A percentile compares a stretch with the other conserved stretches of the same genome.
These are phyloP conservation scores for Delia radicum DNA, from an alignment of 1,140 invertebrate genomes.

Conservation along the genomic window DNA sequence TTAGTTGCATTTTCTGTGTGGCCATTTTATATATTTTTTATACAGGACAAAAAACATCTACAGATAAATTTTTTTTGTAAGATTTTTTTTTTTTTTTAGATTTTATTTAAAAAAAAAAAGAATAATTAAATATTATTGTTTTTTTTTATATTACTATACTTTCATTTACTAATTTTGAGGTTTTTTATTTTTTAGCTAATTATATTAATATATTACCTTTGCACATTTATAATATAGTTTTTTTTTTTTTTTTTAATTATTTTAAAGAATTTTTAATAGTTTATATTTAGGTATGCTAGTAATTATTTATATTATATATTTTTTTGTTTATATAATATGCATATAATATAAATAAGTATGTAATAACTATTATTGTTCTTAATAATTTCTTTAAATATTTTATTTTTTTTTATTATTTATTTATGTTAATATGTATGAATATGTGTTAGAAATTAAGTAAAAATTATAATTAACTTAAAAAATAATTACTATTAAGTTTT, in stretches of 20 bases:
- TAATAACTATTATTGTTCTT: constrained; percentile 57
- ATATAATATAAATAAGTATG: constrained; percentile 51
- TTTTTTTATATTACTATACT: constrained; percentile 29
- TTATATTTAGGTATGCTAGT: constrained; percentile 27
- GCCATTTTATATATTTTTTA: neutral
- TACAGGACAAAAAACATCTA: constrained; percentile 16
- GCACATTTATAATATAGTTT: constrained; percentile 13
- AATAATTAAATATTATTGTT: constrained; percentile 35
- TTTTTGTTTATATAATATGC: constrained; percentile 16
- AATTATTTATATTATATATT: constrained; percentile 11
- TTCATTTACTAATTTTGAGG: constrained; percentile 11
- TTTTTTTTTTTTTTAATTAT: constrained; percentile 36
- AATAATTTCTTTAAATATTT: constrained; percentile 44
- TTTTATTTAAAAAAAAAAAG: constrained; percentile 8
- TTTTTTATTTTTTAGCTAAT: neutral
- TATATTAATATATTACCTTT: constrained; percentile 7
- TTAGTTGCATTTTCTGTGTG: constrained; percentile 1
- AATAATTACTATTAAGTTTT: neutral
- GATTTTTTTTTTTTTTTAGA: constrained; percentile 4
- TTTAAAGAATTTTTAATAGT: constrained; percentile 38
- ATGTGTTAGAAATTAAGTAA: neutral
- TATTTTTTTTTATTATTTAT: neutral
- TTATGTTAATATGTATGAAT: neutral
- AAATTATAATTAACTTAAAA: neutral
- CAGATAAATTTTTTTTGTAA: neutral